Percentiles rank a stretch among this genome's conserved stretches.
Conservation (phyloP, 1,140 invertebrate species). For the Dolichoris vasculosae region DNA sequence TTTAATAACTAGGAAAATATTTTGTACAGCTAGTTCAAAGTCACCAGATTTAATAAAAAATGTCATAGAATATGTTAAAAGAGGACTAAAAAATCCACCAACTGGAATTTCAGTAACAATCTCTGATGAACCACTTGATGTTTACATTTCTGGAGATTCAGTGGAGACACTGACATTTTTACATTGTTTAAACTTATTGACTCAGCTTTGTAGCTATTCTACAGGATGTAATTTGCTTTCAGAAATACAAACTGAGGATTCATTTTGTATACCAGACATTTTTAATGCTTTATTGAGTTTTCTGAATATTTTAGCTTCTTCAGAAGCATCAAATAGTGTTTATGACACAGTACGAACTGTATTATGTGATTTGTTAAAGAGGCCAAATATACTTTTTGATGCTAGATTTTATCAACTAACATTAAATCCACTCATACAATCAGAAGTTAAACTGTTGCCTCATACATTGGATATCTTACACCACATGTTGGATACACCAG, state of each 20-base stretch:
- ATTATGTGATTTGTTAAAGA: constrained; percentile 62
- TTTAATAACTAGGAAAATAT: constrained; percentile 62
- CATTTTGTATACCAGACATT: constrained; percentile 63
- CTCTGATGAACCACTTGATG: constrained; percentile 63
- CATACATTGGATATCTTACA: constrained; percentile 66
- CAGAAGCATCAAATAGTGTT: constrained; percentile 62
- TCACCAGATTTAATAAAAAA: constrained; percentile 64
- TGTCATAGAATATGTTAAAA: constrained; percentile 56
- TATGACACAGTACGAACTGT: constrained; percentile 64
- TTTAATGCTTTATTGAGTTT: constrained; percentile 60
- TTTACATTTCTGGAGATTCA: constrained; percentile 68
- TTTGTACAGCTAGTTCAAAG: constrained; percentile 63
- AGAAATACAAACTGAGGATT: constrained; percentile 58
- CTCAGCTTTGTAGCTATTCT: constrained; percentile 64
- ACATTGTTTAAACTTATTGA: constrained; percentile 66
- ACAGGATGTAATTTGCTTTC: constrained; percentile 61
- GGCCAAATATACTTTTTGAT: constrained; percentile 61
- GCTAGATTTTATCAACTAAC: constrained; percentile 64
- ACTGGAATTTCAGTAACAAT: constrained; percentile 60
- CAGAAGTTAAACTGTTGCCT: constrained; percentile 64
- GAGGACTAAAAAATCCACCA: constrained; percentile 61
- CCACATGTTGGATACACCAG: constrained; percentile 65
- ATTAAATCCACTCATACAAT: constrained; percentile 61
- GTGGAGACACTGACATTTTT: constrained; percentile 68
- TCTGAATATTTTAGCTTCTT: constrained; percentile 62